phyloP scores from a whole-genome alignment of 1,140 invertebrate genomes.

The Halesus radiatus region DNA sequence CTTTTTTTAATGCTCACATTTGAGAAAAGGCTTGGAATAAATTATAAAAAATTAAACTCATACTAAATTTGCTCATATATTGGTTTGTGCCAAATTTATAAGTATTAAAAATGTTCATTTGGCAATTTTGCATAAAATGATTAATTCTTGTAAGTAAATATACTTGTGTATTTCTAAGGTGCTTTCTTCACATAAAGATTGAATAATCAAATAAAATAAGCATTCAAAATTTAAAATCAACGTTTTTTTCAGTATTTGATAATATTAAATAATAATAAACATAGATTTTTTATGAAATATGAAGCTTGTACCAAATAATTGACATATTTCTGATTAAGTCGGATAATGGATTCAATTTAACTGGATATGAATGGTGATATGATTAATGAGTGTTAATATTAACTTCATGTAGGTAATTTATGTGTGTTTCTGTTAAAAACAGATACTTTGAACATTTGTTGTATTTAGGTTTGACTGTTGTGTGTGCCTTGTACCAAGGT shows the following conservation, averaged over 20 bases:
- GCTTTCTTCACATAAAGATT: not conserved
- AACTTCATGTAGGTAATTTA: not conserved
- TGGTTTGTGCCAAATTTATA: conserved; percentile 26
- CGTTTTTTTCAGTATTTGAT: conserved; percentile 22
- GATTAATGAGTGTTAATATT: conserved; percentile 10
- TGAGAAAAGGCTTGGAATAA: too few relatives aligned
- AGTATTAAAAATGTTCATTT: not conserved
- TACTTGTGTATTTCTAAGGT: conserved; percentile 18
- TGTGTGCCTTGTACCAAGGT: conserved; percentile 56
- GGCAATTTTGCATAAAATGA: too few relatives aligned
- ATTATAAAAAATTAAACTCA: not conserved
- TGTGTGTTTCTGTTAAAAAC: not conserved
- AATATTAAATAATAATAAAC: conserved; percentile 16
- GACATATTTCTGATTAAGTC: not conserved
- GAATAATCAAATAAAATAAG: too few relatives aligned
- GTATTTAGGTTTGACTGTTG: conserved; percentile 50
- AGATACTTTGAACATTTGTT: conserved; percentile 38
- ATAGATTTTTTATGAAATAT: conserved; percentile 32
- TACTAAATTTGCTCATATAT: conserved; percentile 24
- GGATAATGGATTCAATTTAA: conserved; percentile 7
- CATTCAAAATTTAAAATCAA: conserved; percentile 3
- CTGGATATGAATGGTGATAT: not conserved
- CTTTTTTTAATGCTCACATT: too few relatives aligned
- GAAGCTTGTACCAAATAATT: conserved; percentile 36
- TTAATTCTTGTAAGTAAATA: too few relatives aligned